phyloP scores from a whole-genome alignment of 2,888 invertebrate genomes.

The Eristalinus sepulchralis region DNA sequence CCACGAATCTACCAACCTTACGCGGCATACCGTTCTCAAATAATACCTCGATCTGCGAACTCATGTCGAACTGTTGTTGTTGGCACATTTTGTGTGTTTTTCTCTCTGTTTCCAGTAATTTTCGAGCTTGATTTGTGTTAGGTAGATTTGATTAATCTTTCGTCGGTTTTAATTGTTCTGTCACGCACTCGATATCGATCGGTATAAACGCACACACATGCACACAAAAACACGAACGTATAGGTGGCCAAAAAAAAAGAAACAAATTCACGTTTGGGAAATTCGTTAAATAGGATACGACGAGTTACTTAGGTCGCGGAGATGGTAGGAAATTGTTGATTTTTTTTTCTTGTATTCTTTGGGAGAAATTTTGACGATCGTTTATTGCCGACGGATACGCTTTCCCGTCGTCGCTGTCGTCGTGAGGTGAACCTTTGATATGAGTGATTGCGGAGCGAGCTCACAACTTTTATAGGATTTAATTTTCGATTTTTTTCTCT shows the following conservation, averaged over 20 bases:
- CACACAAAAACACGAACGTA: conserved; percentile 6
- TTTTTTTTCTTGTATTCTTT: conserved; percentile 3
- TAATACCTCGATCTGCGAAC: conserved; percentile 79
- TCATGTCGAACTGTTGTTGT: conserved; percentile 69
- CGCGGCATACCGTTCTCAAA: conserved; percentile 79
- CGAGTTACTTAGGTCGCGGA: background rate
- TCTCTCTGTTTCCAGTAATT: background rate
- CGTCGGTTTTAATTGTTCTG: conserved; percentile 20
- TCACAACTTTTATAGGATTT: conserved; percentile 67
- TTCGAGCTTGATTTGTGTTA: background rate
- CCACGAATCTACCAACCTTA: conserved; percentile 78
- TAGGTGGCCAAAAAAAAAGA: conserved; percentile 5
- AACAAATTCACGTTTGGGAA: background rate
- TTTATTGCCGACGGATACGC: conserved; percentile 59
- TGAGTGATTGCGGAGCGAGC: conserved; percentile 30
- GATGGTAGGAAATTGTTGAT: background rate
- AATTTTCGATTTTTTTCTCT: conserved; percentile 65
- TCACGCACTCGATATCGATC: conserved; percentile 27
- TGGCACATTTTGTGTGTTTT: conserved; percentile 61
- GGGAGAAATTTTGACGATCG: conserved; percentile 56
- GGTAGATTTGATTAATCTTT: conserved; percentile 19
- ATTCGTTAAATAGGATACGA: background rate
- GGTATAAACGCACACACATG: conserved; percentile 19
- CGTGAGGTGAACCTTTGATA: conserved; percentile 50
- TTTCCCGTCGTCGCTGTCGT: conserved; percentile 42